Percentiles rank a stretch among this genome's conserved stretches.
phyloP scores from a whole-genome alignment of 35 echinoderm and acorn worm genomes.

The Lytechinus variegatus region DNA sequence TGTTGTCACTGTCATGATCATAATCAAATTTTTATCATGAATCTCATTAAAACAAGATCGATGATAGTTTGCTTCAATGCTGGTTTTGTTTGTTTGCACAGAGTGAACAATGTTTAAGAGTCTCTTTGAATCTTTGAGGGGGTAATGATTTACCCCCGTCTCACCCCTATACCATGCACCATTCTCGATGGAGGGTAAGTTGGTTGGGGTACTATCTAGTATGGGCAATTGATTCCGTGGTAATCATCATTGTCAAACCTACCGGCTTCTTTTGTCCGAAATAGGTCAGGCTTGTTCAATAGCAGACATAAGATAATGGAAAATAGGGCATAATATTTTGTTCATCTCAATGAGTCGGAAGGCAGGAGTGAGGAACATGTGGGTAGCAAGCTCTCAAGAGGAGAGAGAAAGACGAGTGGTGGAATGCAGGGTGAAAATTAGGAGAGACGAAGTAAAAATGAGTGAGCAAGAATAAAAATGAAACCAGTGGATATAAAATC shows the following conservation, averaged over 20 bases:
- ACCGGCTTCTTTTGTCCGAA: neutral
- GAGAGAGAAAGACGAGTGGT: neutral
- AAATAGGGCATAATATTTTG: neutral
- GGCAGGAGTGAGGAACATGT: too few relatives aligned
- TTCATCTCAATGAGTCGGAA: neutral
- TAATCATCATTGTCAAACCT: neutral
- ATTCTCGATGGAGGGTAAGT: neutral
- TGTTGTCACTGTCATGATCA: too few relatives aligned
- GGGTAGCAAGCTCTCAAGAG: neutral
- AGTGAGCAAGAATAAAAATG: neutral
- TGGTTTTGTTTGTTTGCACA: neutral
- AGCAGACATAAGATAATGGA: neutral
- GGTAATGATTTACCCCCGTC: neutral
- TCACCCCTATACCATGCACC: neutral
- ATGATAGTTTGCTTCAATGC: neutral
- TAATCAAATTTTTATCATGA: neutral
- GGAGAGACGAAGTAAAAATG: neutral
- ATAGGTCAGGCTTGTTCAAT: conserved; percentile 1
- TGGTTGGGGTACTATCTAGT: neutral
- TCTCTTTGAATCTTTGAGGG: neutral
- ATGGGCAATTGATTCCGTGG: neutral
- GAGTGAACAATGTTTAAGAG: neutral
- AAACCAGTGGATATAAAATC: too few relatives aligned
- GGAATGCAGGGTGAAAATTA: neutral
- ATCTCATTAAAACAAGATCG: neutral